These are phyloP conservation scores for Pollenia labialis DNA, from an alignment of 2,888 invertebrate genomes.

Conservation along the genomic window DNA sequence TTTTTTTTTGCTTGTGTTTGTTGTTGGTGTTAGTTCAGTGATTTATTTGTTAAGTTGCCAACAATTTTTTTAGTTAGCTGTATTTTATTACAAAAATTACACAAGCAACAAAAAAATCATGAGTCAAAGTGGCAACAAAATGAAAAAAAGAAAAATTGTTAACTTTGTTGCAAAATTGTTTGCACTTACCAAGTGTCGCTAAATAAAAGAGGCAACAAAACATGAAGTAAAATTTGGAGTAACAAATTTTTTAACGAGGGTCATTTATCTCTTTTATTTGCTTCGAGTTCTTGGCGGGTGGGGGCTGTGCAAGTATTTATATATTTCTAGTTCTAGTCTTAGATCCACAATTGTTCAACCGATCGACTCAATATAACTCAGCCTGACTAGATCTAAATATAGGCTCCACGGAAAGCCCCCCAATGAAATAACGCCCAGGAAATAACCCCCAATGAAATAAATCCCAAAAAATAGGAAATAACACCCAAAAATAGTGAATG, in stretches of 20 bases:
- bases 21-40: constrained; percentile 61
- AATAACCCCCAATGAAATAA: no score
- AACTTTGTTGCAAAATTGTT: constrained; percentile 68
- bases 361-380: no score
- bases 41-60: constrained; percentile 70
- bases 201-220: constrained; percentile 30
- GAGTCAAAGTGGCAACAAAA: constrained; percentile 22
- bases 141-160: constrained; percentile 56
- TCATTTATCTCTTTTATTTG: constrained; percentile 24
- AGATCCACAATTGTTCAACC: no score
- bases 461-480: no score
- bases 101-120: not conserved
- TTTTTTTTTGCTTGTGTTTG: not conserved
- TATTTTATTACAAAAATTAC: constrained; percentile 51
- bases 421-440: no score
- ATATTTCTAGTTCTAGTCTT: no score
- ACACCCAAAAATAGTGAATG: no score
- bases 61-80: constrained; percentile 57
- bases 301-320: no score
- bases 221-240: constrained; percentile 40
- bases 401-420: no score
- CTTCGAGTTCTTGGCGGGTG: not conserved
- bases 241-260: constrained; percentile 30
- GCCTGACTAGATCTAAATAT: no score
- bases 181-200: constrained; percentile 64